phyloP scores from a whole-genome alignment of 2,113 vertebrate species.

The Diadophis punctatus region DNA sequence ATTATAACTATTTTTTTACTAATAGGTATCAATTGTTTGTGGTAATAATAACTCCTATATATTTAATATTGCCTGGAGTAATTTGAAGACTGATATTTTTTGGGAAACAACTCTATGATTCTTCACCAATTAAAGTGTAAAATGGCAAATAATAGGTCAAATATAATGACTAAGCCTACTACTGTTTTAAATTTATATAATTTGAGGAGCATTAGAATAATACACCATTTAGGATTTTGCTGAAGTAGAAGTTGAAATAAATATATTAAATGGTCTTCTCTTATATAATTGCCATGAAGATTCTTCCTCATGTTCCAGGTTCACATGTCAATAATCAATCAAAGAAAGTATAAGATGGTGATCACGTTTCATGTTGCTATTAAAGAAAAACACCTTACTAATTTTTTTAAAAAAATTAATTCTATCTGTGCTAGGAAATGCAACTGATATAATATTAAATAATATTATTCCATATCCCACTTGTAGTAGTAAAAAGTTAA shows the following conservation, averaged over 20 bases:
- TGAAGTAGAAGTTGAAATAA: background rate
- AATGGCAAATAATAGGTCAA: background rate
- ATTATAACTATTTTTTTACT: background rate
- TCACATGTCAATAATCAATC: background rate
- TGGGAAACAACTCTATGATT: background rate
- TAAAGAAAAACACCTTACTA: background rate
- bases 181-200: background rate
- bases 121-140: background rate
- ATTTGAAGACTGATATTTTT: background rate
- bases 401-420: background rate
- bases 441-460: background rate
- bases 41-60: background rate
- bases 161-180: background rate
- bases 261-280: background rate
- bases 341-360: background rate
- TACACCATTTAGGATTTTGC: background rate
- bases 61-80: background rate
- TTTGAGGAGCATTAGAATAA: too few relatives aligned
- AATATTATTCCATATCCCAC: background rate
- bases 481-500: background rate
- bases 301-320: background rate
- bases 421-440: background rate
- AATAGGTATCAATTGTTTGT: background rate
- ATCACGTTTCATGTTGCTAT: background rate
- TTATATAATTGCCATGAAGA: background rate